phyloP scores from a whole-genome alignment of 2,888 invertebrate species.

The Saturnia japonica region DNA sequence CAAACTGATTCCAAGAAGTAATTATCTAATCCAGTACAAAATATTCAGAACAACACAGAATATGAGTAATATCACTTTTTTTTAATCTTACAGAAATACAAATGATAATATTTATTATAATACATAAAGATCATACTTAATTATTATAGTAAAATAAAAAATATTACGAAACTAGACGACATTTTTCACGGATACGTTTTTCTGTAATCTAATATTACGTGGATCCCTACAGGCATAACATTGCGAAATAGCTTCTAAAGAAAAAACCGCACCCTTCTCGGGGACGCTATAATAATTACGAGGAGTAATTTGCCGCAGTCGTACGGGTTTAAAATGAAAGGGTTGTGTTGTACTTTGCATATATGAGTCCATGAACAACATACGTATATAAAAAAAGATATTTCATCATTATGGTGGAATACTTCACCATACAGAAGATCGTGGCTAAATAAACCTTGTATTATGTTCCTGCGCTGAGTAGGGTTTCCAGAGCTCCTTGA shows the following conservation, averaged over 20 bases:
- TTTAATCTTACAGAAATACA: not conserved
- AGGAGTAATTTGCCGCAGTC: conserved; percentile 62
- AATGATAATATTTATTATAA: not conserved
- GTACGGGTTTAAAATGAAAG: conserved; percentile 61
- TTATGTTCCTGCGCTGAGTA: no score
- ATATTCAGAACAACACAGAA: no score
- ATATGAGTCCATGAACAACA: conserved; percentile 19
- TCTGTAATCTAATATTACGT: conserved; percentile 36
- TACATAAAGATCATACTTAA: no score
- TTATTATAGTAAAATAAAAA: not conserved
- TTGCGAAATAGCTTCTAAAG: conserved; percentile 51
- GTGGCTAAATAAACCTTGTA: no score
- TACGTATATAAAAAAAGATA: not conserved
- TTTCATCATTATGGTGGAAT: no score
- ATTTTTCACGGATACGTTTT: conserved; percentile 20
- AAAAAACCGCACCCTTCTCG: conserved; percentile 61
- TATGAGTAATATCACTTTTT: not conserved
- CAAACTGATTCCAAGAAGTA: no score
- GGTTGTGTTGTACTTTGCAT: conserved; percentile 43
- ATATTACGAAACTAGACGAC: not conserved
- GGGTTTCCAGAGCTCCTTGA: no score
- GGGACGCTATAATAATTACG: conserved; percentile 59
- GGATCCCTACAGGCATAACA: conserved; percentile 39
- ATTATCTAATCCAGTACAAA: no score
- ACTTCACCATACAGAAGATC: no score